Evolutionary conservation across 2,113 vertebrate genomes (phyloP), one percentile per base, ranked within the genome.

Genomic region (Dipodomys merriami): DNA sequence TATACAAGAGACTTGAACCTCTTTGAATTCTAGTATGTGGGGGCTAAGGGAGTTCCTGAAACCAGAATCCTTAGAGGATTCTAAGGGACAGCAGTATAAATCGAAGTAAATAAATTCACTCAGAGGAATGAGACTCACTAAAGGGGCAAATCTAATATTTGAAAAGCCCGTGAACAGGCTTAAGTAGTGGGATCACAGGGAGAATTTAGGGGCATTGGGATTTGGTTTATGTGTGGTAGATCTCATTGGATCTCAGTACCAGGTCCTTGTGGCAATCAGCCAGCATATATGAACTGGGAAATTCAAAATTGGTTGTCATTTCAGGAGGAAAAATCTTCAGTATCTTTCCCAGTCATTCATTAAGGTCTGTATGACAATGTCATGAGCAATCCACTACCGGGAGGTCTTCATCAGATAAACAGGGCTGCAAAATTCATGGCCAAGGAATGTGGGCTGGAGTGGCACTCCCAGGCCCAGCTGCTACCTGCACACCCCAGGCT

Each of bases 331-430:
- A 95, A 85, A 49, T 68, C 85, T 82, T 88, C 64, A 22, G 35
- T 95, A 80, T 93, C 93, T 97, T 96, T 97, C 94, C 79, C 65
- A 49, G 73, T 69, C 83, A 77, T 94, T 94, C 78, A 77, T 67
- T 86, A 94, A 94, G 13, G 44, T 72, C 71, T 83, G 46, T 96
- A 95, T 96, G 93, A 97, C 95, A 90, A 60, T 83, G 82, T 95
- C 93, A 64, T 95, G 91, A 95, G 91, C 93, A 95, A 96, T 69
- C 81, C 78, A 67, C 80, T 87, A 39, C 84, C 23, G 72, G 95
- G 95, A 97, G 96, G 95, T 96, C 96, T 96, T 95, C 95, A 93
- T 96, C 96, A 95, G 91, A 97, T 96, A 96, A 97, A 95, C 88
- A 95, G 94, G 85, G 65, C 89, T 96, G 83, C 87, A 67, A 81